These are phyloP conservation scores for Malurus alboscapulatus DNA, from an alignment of 2,113 vertebrate species.

Conservation along the genomic window DNA sequence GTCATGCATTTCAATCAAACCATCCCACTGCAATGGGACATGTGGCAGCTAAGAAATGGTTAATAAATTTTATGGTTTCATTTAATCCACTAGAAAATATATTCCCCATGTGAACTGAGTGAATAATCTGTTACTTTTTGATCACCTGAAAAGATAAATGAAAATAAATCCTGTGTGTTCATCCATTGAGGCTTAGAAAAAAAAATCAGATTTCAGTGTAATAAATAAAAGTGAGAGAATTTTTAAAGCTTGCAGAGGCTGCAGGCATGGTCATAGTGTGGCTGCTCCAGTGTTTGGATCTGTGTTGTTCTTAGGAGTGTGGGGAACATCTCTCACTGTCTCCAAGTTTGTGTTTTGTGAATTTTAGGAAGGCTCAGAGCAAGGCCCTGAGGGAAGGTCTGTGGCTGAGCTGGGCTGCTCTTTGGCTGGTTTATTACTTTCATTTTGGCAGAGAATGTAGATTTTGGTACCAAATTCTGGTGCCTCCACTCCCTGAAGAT, in stretches of 20 bases:
- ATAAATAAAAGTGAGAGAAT: neutral
- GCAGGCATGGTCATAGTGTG: fast-evolving
- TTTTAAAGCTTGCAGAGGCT: neutral
- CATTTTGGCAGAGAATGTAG: neutral
- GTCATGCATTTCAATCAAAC: neutral
- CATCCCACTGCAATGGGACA: neutral
- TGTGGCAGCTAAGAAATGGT: neutral
- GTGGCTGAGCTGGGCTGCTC: neutral
- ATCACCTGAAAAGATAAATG: neutral
- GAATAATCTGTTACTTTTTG: neutral
- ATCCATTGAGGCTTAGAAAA: neutral
- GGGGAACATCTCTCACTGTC: neutral
- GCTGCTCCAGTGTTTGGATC: neutral
- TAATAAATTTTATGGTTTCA: neutral
- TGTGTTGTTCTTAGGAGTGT: neutral
- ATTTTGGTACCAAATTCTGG: neutral
- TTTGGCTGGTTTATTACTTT: neutral
- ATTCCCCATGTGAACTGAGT: neutral
- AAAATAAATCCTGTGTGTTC: neutral
- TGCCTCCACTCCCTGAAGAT: neutral
- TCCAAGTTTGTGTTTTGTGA: neutral
- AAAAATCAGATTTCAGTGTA: neutral
- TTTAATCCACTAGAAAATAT: neutral
- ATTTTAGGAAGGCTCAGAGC: neutral
- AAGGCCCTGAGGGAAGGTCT: neutral